Evolutionary conservation across 2,888 invertebrate species (phyloP).

Genomic region (Luffia ferchaultella): DNA sequence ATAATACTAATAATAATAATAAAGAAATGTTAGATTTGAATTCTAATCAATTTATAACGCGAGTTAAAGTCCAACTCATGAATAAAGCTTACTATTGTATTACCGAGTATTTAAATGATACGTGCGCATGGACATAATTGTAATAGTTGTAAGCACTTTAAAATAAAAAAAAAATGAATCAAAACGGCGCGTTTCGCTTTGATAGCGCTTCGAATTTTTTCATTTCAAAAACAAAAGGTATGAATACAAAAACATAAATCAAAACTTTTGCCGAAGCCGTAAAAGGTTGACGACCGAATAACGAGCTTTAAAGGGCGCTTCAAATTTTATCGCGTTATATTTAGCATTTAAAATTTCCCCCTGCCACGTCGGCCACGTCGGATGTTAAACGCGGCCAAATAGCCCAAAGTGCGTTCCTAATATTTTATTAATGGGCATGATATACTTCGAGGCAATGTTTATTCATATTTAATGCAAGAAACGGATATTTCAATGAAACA

Average conservation of each 20-base stretch:
- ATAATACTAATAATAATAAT: too few species aligned
- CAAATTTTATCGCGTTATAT: not conserved
- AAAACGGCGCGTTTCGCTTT: too few species aligned
- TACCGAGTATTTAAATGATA: too few species aligned
- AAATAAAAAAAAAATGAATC: too few species aligned
- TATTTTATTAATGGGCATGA: not conserved
- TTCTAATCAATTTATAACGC: too few species aligned
- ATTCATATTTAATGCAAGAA: constrained; percentile 54
- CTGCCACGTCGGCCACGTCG: not conserved
- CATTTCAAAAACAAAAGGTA: not conserved
- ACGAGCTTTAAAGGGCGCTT: not conserved
- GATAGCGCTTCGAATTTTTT: too few species aligned
- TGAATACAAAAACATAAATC: not conserved
- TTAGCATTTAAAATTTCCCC: not conserved
- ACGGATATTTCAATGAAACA: constrained; percentile 37
- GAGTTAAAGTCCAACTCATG: too few species aligned
- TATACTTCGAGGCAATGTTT: constrained; percentile 25
- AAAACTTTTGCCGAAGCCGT: not conserved
- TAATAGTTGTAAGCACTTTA: too few species aligned
- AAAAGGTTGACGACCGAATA: not conserved
- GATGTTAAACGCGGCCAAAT: not conserved
- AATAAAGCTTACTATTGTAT: too few species aligned
- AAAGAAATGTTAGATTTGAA: too few species aligned
- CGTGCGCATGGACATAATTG: too few species aligned
- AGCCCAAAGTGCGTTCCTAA: not conserved